Evolutionary conservation across 2,113 vertebrate genomes (phyloP), one percentile per base, ranked within the genome.

Genomic region (Amblyornis subalaris): DNA sequence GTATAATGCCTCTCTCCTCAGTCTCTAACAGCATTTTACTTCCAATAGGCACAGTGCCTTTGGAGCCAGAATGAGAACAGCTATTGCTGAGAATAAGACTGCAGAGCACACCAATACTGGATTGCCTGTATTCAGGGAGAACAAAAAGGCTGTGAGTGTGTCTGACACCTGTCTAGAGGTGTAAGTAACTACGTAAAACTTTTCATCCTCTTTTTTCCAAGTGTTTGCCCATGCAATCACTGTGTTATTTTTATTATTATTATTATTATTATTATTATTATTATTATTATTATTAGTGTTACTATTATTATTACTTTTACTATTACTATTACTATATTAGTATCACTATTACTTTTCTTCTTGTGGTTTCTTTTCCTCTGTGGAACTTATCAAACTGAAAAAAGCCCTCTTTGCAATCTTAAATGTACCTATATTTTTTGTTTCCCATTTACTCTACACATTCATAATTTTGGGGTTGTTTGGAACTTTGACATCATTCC

Each of bases 221-320:
- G 31, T 2, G 28, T 70, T 75, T 50, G 3, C 5, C 23, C 10
- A 36, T 26, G 6, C 38, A 40, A 53, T 67, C 26, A 31, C 38
- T 38, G 1, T 20, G 51, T 9, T 45, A 60, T 33, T 60, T 19
- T 5, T 60, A 35, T 18, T 40, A 23, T 20, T 35, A 17, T 16
- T 55, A 23, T 31, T 54, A 10, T 25, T 18, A 67, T 7, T 35
- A n/a, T 26, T 26, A 8, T 33, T 65, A 9, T n/a, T 53, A 28
- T 15, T 29, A 51, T 14, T 51, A 25, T 13, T 25, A 24, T 9
- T 53, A 5, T 4, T 53, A 7, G 2, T 23, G 18, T 2, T 77
- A 20, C 2, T 36, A 13, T 1, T 55, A 51, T 3, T 44, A 29
- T 1, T 47, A 3, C 4, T n/a, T 6, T 33, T 65, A 8, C 23